Conservation (phyloP, 1,140 invertebrate species). For the Triops cancriformis region DNA sequence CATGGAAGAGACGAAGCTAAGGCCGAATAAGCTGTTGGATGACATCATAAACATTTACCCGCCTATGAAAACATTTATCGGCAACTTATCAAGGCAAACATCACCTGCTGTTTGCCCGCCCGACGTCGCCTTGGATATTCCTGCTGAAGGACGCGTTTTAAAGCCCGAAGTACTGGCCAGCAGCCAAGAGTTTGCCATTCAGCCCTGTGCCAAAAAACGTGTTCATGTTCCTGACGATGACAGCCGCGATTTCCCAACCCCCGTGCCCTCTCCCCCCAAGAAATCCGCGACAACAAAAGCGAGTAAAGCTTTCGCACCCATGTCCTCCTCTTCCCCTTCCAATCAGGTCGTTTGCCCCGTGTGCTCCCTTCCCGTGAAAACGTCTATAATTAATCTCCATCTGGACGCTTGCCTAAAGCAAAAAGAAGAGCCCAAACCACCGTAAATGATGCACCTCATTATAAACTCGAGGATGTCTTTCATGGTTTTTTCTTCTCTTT, state of each 20-base stretch:
- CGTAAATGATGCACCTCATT: constrained; percentile 20
- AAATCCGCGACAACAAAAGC: neutral
- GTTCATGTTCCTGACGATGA: neutral
- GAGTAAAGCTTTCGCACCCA: constrained; percentile 26
- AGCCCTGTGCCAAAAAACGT: neutral
- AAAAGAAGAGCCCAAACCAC: constrained; percentile 31
- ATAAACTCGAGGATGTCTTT: neutral
- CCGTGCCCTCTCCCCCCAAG: neutral
- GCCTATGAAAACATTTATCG: constrained; percentile 36
- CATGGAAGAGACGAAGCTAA: constrained; percentile 44
- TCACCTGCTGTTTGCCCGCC: neutral
- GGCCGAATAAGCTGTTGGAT: constrained; percentile 45
- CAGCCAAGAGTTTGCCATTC: neutral
- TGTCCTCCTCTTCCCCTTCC: constrained; percentile 27
- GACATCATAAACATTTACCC: constrained; percentile 39
- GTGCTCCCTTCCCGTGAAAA: constrained; percentile 43
- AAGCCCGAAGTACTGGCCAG: neutral
- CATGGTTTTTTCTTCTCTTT: neutral
- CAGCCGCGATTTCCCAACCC: neutral
- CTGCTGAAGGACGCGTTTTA: neutral
- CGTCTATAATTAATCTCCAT: constrained; percentile 45
- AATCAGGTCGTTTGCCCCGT: constrained; percentile 45
- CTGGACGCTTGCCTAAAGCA: constrained; percentile 47
- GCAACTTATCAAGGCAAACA: constrained; percentile 16
- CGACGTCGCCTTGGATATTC: neutral